phyloP scores from a whole-genome alignment of 1,140 invertebrate species.

The Megalonaias nervosa region DNA sequence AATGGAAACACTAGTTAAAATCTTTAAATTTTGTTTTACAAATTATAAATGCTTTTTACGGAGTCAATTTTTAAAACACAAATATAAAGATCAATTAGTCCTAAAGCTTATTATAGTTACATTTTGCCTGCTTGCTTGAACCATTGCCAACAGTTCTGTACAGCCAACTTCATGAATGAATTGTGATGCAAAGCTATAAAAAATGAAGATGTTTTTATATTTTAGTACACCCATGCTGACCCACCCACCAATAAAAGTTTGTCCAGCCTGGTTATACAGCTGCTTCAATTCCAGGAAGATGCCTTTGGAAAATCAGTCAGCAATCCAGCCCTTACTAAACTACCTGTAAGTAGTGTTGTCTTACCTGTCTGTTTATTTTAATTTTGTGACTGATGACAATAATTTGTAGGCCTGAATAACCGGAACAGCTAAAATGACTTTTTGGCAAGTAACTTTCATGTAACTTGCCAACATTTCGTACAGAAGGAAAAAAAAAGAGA shows the following conservation, averaged over 20 bases:
- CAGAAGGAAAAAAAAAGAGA: too few relatives aligned
- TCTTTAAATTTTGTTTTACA: too few relatives aligned
- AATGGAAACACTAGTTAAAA: too few relatives aligned
- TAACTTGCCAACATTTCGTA: too few relatives aligned
- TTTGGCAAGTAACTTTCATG: too few relatives aligned
- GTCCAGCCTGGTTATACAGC: slow-evolving; percentile 86
- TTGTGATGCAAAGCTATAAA: not conserved
- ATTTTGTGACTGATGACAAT: too few relatives aligned
- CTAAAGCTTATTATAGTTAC: not conserved
- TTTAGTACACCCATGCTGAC: slow-evolving; percentile 90
- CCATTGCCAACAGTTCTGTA: not conserved
- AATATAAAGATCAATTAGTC: not conserved
- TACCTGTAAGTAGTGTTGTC: slow-evolving; percentile 70
- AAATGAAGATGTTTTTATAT: slow-evolving; percentile 51
- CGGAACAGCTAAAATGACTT: too few relatives aligned
- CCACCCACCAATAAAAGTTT: slow-evolving; percentile 94
- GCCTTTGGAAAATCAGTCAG: slow-evolving; percentile 93
- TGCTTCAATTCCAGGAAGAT: slow-evolving; percentile 97
- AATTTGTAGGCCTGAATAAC: too few relatives aligned
- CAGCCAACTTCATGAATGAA: not conserved
- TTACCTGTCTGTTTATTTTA: not conserved
- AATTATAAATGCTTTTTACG: too few relatives aligned
- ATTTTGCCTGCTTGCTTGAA: not conserved
- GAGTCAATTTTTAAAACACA: too few relatives aligned
- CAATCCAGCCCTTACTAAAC: slow-evolving; percentile 80